Evolutionary conservation across 2,113 vertebrate species (phyloP), one percentile per base, ranked within the genome.

Genomic region (Nesospiza acunhae): DNA sequence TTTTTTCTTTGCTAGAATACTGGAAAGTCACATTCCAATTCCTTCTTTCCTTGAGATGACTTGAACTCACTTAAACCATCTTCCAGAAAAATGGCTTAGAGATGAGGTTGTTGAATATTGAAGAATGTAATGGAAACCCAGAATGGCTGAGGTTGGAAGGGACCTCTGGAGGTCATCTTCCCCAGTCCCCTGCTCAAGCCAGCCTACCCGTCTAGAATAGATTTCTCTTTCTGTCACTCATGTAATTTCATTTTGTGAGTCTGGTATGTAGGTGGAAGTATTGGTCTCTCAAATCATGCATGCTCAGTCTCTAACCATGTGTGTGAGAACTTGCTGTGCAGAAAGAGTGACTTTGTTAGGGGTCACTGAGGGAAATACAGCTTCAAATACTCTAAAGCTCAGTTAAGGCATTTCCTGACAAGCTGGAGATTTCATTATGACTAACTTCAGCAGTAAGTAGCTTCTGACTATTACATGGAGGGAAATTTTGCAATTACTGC

Each of bases 251-350:
- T 82, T 90, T 74, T 46, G 28, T 66, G 60, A 56, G 24, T 37
- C 13, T 93, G 62, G 15, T 75, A 30, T 58, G 9, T 69, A n/a
- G 11, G 30, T 53, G 24, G 60, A 53, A 35, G n/a, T 39, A 39
- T 7, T 69, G 55, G 15, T 83, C 59, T 86, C 23, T 67, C 55
- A 78, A 90, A 50, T 66, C 15, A 11, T 22, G 23, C 19, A 15
- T 0, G 0, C 31, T 80, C 0, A 0, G 7, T 73, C 31, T 90
- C 46, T 77, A 58, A 26, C 28, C 80, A 28, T 1, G 0, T 26
- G 30, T 37, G 10, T 63, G 19, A 69, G 47, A 90, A 72, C 10
- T 39, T 84, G 64, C 39, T n/a, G 0, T 31, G 37, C 21, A 52
- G 33, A 37, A 31, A 53, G 70, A 68, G 30, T 52, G 24, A 22